Base-by-base conservation (phyloP, 2,888 invertebrate species). In the Cryptus viduatorius region DNA sequence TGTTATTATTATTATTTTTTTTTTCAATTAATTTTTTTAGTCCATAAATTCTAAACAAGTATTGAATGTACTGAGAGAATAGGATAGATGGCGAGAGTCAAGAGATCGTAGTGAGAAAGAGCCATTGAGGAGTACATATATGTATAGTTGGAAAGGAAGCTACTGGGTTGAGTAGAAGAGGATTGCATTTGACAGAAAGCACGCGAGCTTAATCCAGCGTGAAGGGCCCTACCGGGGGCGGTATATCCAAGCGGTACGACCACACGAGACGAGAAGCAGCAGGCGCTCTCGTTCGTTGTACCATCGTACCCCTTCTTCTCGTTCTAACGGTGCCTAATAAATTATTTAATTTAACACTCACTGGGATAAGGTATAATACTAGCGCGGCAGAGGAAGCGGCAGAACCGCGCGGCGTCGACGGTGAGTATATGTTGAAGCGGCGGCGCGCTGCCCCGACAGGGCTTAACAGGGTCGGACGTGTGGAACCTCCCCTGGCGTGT, bases 401-500 rank as follows among this genome's bases (percentile, higher is more conserved):
- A 16, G 82, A 79, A 82, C 61, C 79, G 73, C 16, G 59, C 53
- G n/a, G 65, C 53, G 69, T 42, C 24, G 79, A 71, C 59, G 46
- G 83, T 44, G 73, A 73, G 53, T 73, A 68, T 73, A 68, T 69
- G 73, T 71, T 71, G 56, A 69, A 29, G 75, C 50, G 69, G 68
- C 19, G 67, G 31, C 56, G 53, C 71, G 65, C 69, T 68, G 75
- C 46, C 53, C 78, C 76, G 76, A 75, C 65, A 69, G 79, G 84
- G 82, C 87, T 89, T 89, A 91, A 89, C 88, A 89, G 89, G 90
- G 87, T 91, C 84, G 89, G 91, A 91, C 90, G 89, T 90, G 87
- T 87, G 90, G 89, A 89, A 89, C 90, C 91, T 90, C 91, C 90
- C 90, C 89, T 89, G 88, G 89, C 91, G 82, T 90, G 91, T 91